Evolutionary conservation across 1,140 invertebrate species (phyloP), one percentile per base, ranked within the genome.

Genomic region (Coptotermes formosanus): DNA sequence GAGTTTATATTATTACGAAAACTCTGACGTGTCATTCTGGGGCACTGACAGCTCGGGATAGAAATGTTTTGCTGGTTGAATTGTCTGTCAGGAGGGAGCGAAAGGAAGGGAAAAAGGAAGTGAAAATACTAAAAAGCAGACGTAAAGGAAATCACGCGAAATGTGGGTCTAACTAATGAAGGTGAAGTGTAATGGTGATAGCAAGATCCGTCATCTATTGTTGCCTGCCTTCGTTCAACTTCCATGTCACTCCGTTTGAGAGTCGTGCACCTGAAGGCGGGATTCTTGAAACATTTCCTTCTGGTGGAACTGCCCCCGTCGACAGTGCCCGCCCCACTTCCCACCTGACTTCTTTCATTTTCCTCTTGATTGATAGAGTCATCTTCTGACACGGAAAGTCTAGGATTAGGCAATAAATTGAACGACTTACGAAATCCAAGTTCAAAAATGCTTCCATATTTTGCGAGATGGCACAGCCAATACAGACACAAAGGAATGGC

Each of bases 1-100:
- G 64, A 30, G 64, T 75, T 75, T 30, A 75, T 75, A 75, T 75
- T 75, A 75, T n/a, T 75, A 75, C n/a, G 64, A 75, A 75, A 30
- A 75, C 25, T 75, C 25, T n/a, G 64, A 16, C 64, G n/a, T n/a
- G n/a, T 75, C 25, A 30, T 75, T 64, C 59, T n/a, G 59, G 19
- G 25, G 12, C 21, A n/a, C 59, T 14, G 64, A 75, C 64, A 16
- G 25, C 25, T 11, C 2, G n/a, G n/a, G 16, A 75, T 75, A 75
- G 64, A 75, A 75, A 75, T 75, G 64, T 75, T 75, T 75, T 75
- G 64, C n/a, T 75, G 64, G 9, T n/a, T 75, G 64, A 8, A 30
- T 75, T 75, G 64, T 30, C 64, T n/a, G 64, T 30, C 6, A 75
- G n/a, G 25, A 30, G 7, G n/a, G 14, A 19, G 19, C 4, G 21